Percentiles rank a stretch among this genome's conserved stretches.
Evolutionary conservation across 2,797 vertebrate genomes (phyloP).

Genomic region (Ibycter americanus): DNA sequence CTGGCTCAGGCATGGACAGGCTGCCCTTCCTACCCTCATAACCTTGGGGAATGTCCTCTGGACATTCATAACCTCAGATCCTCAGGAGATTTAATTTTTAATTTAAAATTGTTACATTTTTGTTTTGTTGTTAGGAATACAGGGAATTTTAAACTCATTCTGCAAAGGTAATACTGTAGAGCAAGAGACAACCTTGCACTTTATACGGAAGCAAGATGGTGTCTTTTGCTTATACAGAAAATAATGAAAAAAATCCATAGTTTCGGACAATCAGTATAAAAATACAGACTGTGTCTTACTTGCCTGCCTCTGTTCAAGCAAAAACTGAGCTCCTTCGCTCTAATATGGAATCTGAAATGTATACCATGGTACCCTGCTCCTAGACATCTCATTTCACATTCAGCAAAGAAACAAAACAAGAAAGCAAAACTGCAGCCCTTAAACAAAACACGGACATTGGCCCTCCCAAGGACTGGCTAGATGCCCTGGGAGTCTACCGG

Average conservation of each 20-base stretch:
- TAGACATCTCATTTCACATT: not conserved
- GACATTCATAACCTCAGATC: not conserved
- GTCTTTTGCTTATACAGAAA: not conserved
- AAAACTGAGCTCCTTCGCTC: not conserved
- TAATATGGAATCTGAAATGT: not conserved
- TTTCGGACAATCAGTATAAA: not conserved
- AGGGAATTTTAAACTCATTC: not conserved
- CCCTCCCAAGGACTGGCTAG: not conserved
- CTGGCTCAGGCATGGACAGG: not conserved
- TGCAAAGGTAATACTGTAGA: not conserved
- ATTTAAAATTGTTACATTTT: not conserved
- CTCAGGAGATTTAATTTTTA: not conserved
- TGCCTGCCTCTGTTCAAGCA: not conserved
- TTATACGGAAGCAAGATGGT: not conserved
- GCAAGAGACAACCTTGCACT: not conserved
- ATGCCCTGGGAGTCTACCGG: not conserved
- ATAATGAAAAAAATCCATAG: not conserved
- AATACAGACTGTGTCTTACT: not conserved
- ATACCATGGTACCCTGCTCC: not conserved
- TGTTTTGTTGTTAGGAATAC: not conserved
- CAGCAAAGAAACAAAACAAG: not conserved
- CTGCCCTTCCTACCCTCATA: not conserved
- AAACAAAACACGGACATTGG: rapidly evolving
- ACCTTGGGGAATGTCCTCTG: not conserved
- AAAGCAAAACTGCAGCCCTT: not conserved